phyloP scores from a whole-genome alignment of 2,113 vertebrate species.

The Dolichotis patagonum region DNA sequence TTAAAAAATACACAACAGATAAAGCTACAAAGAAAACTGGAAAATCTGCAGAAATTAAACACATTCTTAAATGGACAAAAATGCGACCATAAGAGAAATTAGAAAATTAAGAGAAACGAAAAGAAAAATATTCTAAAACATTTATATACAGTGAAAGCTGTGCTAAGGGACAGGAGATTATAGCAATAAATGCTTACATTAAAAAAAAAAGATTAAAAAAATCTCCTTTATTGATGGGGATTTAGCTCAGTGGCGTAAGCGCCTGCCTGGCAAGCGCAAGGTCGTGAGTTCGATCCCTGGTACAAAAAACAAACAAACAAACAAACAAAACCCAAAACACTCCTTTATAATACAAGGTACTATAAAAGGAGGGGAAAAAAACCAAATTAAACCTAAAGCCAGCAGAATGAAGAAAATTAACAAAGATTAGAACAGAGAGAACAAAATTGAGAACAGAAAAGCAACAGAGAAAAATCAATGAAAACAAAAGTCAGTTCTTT shows the following conservation, averaged over 20 bases:
- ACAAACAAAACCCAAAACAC: no score
- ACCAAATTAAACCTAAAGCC: neutral
- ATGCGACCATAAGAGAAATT: neutral
- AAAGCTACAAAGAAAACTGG: neutral
- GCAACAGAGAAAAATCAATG: neutral
- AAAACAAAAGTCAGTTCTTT: neutral
- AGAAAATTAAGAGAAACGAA: neutral
- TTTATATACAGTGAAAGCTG: neutral
- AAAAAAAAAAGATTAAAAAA: neutral
- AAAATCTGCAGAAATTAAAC: neutral
- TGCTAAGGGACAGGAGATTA: neutral
- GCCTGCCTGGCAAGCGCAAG: no score
- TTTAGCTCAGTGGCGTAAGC: no score
- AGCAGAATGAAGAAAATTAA: neutral
- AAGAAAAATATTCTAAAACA: neutral
- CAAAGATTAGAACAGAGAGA: neutral
- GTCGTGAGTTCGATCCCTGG: no score
- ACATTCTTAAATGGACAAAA: neutral
- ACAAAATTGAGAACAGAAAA: neutral
- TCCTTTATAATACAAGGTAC: neutral
- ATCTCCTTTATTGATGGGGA: neutral
- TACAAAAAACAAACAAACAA: no score
- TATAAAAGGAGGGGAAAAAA: neutral
- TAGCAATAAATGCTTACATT: neutral
- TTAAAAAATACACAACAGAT: neutral